Conservation (phyloP, 2,113 vertebrate species). For the Okapia johnstoni region DNA sequence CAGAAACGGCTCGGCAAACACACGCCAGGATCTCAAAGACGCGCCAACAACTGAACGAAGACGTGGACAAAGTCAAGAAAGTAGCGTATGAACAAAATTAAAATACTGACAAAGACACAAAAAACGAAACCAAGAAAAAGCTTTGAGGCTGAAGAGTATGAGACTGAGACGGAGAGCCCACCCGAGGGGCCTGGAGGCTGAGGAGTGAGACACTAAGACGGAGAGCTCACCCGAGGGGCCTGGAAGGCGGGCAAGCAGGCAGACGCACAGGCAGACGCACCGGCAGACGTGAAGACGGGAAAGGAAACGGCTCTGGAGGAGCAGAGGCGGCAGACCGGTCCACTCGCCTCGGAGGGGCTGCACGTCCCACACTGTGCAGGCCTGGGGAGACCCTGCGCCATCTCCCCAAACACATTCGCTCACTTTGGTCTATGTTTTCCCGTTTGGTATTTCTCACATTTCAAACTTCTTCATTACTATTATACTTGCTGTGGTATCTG, state of each 20-base stretch:
- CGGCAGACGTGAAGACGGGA: neutral
- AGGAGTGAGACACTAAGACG: too few species aligned
- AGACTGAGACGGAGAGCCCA: too few species aligned
- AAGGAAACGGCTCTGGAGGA: neutral
- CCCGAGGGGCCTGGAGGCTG: too few species aligned
- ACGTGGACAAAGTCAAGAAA: neutral
- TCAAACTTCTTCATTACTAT: neutral
- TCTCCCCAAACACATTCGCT: neutral
- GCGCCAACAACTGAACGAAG: neutral
- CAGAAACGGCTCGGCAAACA: neutral
- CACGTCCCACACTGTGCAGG: neutral
- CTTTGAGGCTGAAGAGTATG: neutral
- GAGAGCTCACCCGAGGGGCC: too few species aligned
- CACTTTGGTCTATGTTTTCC: neutral
- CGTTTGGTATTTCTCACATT: neutral
- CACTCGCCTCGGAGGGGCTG: fast-evolving
- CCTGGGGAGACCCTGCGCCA: fast-evolving
- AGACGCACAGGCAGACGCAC: too few species aligned
- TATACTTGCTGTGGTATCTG: neutral
- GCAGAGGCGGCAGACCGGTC: neutral
- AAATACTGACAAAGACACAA: neutral
- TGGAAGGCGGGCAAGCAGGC: too few species aligned
- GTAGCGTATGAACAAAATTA: neutral
- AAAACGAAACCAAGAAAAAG: neutral
- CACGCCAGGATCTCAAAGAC: neutral